Evolutionary conservation across 2,113 vertebrate species (phyloP), one percentile per base, ranked within the genome.

Genomic region (Paracanthobrama guichenoti): DNA sequence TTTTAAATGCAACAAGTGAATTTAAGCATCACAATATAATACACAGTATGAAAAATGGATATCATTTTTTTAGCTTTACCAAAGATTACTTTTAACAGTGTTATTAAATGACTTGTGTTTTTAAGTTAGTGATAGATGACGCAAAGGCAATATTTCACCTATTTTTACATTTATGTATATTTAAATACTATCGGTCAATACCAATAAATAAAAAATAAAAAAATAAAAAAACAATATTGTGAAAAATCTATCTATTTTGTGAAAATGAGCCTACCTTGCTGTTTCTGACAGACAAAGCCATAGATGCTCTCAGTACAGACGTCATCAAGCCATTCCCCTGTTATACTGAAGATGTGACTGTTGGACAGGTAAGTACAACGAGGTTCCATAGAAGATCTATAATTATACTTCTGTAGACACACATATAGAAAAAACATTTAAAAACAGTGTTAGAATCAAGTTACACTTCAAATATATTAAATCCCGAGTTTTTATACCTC

Each of bases 241-340:
- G 18, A 20, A 53, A 53, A 53, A 53, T 20, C 50, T 2, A 53
- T 53, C 6, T 53, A 18, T 53, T 18, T 18, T 4, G 9, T 59
- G 9, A 60, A 60, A 28, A 12, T 31, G 26, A 50, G 76, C 93
- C 89, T 92, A 98, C 97, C 96, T 90, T 95, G 96, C 86, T 89
- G 80, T 93, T 96, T 98, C 81, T 98, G 96, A 95, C 97, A 98
- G 74, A 99, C 89, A 92, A 97, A 98, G 42, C 97, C 97, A 12
- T 97, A 96, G 42, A 90, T 91, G 83, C 93, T 90, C 74, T 94
- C 93, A 42, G 92, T 89, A 92, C 97, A 99, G 85, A 93, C 94
- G 90, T 97, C 96, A 76, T 97, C 95, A 84, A 96, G 97, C 98
- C 97, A 98, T 89, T 96, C 97, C 86, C 97, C 97, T 11, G 96